Conservation (phyloP, 2,888 invertebrate genomes). For the Zaprionus lineosus region DNA sequence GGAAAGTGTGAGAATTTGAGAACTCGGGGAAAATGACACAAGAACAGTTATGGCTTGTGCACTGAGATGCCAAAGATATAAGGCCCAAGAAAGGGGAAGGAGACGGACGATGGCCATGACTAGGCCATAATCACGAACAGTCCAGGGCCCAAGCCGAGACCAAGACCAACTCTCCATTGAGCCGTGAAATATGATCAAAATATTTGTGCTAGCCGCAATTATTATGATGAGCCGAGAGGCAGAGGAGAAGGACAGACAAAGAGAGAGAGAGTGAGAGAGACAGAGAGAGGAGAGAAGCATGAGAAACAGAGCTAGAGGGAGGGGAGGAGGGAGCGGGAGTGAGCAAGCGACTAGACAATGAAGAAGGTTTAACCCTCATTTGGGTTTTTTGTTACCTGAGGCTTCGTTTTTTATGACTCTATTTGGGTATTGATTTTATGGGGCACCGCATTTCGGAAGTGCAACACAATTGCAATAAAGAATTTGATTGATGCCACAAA, state of each 20-base stretch:
- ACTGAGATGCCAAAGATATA: slow-evolving; percentile 25
- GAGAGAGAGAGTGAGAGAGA: slow-evolving; percentile 9
- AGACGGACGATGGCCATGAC: slow-evolving; percentile 31
- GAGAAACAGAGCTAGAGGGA: slow-evolving; percentile 6
- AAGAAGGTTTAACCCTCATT: slow-evolving; percentile 43
- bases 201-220: slow-evolving; percentile 67
- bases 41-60: slow-evolving; percentile 66
- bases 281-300: slow-evolving; percentile 14
- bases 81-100: slow-evolving; percentile 6
- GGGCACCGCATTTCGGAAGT: slow-evolving; percentile 52
- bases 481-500: slow-evolving; percentile 47
- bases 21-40: slow-evolving; percentile 46
- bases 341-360: slow-evolving; percentile 34
- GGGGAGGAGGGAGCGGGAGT: slow-evolving; percentile 13
- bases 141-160: background rate
- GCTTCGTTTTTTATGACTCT: slow-evolving; percentile 62
- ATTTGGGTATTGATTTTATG: slow-evolving; percentile 67
- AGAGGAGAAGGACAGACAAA: slow-evolving; percentile 30
- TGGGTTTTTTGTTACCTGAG: slow-evolving; percentile 66
- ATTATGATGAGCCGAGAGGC: too few relatives aligned
- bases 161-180: slow-evolving; percentile 35
- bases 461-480: slow-evolving; percentile 60
- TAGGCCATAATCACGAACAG: slow-evolving; percentile 54
- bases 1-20: slow-evolving; percentile 78
- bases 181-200: slow-evolving; percentile 78